These are phyloP conservation scores for Eremophila alpestris DNA, from an alignment of 2,797 vertebrate species.

Conservation along the genomic window DNA sequence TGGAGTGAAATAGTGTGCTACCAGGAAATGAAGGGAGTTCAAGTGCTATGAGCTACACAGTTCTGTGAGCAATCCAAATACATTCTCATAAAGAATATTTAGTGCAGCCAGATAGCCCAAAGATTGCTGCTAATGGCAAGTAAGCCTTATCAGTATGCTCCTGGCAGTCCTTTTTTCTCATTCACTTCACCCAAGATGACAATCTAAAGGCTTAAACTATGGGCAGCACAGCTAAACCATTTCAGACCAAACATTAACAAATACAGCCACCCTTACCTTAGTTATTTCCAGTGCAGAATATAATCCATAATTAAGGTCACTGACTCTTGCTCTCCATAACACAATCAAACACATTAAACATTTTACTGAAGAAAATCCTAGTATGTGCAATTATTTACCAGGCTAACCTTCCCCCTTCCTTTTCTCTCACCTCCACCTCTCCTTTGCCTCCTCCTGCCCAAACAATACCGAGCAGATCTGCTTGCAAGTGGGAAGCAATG, in stretches of 20 bases:
- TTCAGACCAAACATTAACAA: conserved; percentile 23
- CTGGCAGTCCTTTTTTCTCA: conserved; percentile 19
- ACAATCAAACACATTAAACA: background rate
- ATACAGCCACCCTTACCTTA: background rate
- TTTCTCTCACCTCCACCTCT: background rate
- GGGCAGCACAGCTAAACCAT: background rate
- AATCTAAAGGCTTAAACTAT: conserved; percentile 21
- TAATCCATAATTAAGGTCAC: conserved; percentile 19
- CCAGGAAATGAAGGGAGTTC: conserved; percentile 61
- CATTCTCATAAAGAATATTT: conserved; percentile 62
- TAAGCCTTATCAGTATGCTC: conserved; percentile 43
- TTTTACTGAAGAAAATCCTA: background rate
- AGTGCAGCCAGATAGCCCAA: conserved; percentile 37
- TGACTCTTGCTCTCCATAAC: background rate
- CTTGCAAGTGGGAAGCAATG: background rate
- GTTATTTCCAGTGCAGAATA: background rate
- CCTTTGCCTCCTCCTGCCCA: background rate
- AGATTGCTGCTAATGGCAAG: conserved; percentile 46
- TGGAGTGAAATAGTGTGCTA: conserved; percentile 39
- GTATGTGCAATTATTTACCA: background rate
- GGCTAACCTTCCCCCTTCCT: background rate
- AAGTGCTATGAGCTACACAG: conserved; percentile 50
- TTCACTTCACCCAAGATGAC: conserved; percentile 15
- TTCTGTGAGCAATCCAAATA: conserved; percentile 54
- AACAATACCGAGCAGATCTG: background rate